Conservation (phyloP, 2,797 vertebrate species). For the Sebastes oblongus region DNA sequence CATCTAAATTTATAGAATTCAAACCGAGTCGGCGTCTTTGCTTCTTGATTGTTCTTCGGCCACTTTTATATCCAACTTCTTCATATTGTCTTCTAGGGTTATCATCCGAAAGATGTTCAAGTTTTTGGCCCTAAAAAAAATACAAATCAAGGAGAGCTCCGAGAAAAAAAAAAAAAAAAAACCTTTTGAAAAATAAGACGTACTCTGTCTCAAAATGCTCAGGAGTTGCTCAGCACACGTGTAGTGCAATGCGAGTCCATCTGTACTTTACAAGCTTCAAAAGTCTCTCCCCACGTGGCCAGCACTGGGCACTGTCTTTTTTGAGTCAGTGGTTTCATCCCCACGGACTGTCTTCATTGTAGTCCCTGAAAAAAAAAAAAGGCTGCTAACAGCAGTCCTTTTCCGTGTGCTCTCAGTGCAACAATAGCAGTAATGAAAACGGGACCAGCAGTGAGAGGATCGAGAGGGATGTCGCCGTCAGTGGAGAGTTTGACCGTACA, state of each 20-base stretch:
- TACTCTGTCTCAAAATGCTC: constrained; percentile 46
- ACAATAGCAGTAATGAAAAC: constrained; percentile 76
- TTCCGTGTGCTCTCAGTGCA: constrained; percentile 70
- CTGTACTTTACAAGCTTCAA: constrained; percentile 57
- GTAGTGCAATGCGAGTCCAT: constrained; percentile 47
- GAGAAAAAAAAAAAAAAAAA: constrained; percentile 21
- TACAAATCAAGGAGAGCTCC: constrained; percentile 40
- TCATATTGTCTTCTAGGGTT: constrained; percentile 31
- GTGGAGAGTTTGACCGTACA: constrained; percentile 78
- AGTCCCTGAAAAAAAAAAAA: constrained; percentile 59
- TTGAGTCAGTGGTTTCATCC: constrained; percentile 71
- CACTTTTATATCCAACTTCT: constrained; percentile 25
- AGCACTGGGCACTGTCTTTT: constrained; percentile 75
- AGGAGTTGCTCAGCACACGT: constrained; percentile 41
- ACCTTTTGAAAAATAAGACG: constrained; percentile 46
- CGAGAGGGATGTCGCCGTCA: constrained; percentile 55
- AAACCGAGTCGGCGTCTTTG: constrained; percentile 18
- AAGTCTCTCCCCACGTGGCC: constrained; percentile 73
- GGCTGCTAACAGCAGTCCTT: constrained; percentile 58
- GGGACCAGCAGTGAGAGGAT: constrained; percentile 76
- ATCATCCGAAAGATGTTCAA: constrained; percentile 29
- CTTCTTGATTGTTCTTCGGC: constrained; percentile 66
- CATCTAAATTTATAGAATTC: constrained; percentile 2
- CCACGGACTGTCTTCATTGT: constrained; percentile 75
- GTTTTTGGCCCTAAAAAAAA: constrained; percentile 19